Evolutionary conservation across 2,888 invertebrate genomes (phyloP).

Genomic region (Drosophila neotestacea): DNA sequence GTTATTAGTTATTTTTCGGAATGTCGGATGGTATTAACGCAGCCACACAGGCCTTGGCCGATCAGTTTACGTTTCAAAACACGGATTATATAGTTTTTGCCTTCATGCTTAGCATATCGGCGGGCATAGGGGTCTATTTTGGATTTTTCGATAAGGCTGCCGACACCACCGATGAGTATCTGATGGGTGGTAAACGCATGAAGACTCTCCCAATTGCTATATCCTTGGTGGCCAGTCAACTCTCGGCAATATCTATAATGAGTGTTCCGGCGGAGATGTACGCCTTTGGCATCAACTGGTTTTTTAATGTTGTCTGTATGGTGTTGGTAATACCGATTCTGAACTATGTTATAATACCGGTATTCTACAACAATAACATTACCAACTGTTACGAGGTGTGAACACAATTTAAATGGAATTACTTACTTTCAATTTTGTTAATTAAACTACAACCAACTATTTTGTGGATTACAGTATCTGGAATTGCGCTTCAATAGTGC

Average conservation of each 20-base stretch:
- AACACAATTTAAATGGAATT: not conserved
- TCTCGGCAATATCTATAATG: conserved; percentile 87
- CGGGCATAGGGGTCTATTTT: conserved; percentile 87
- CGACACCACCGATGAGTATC: conserved; percentile 86
- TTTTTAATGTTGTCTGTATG: conserved; percentile 84
- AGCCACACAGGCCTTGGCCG: conserved; percentile 32
- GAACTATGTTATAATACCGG: conserved; percentile 85
- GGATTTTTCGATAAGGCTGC: conserved; percentile 86
- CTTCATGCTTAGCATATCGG: conserved; percentile 86
- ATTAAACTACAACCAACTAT: not conserved
- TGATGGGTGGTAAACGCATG: conserved; percentile 87
- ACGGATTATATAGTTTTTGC: conserved; percentile 87
- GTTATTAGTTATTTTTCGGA: not conserved
- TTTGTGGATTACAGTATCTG: conserved; percentile 74
- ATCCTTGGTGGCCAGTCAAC: conserved; percentile 87
- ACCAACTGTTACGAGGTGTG: conserved; percentile 86
- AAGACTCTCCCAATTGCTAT: conserved; percentile 88
- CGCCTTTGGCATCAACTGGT: conserved; percentile 86
- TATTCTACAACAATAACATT: conserved; percentile 86
- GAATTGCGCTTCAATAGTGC: conserved; percentile 80
- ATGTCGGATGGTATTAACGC: conserved; percentile 55
- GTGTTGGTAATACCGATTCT: conserved; percentile 81
- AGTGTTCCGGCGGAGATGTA: conserved; percentile 87
- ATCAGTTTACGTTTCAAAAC: conserved; percentile 74
- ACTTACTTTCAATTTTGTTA: not conserved